A percentile compares a stretch with the other conserved stretches of the same genome.
These are phyloP conservation scores for Nudaria mundana DNA, from an alignment of 2,888 invertebrate genomes.

Conservation along the genomic window DNA sequence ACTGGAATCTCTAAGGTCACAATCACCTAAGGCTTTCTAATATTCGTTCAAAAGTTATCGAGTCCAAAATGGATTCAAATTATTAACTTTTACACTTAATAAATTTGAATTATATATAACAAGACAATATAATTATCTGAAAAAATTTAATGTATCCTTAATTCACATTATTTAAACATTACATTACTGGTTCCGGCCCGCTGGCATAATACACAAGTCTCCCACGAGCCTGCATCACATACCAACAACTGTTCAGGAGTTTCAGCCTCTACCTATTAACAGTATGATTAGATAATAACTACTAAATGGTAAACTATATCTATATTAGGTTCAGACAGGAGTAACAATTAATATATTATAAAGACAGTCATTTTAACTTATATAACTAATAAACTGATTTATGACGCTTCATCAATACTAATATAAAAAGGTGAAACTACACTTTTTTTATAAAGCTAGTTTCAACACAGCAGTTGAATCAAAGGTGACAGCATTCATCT, in stretches of 20 bases:
- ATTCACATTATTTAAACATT: constrained; percentile 67
- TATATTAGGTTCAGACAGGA: constrained; percentile 63
- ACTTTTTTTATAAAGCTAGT: too few species aligned
- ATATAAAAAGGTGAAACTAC: too few species aligned
- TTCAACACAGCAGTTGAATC: too few species aligned
- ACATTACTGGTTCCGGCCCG: constrained; percentile 75
- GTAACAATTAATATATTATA: constrained; percentile 33
- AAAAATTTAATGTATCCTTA: constrained; percentile 79
- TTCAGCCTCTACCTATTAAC: constrained; percentile 46
- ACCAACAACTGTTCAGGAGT: constrained; percentile 64
- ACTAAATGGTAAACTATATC: constrained; percentile 54
- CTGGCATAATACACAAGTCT: constrained; percentile 59
- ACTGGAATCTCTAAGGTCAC: constrained; percentile 52
- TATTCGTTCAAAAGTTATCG: constrained; percentile 64
- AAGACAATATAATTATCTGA: constrained; percentile 82
- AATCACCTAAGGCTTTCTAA: constrained; percentile 73
- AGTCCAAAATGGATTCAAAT: constrained; percentile 61
- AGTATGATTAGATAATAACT: constrained; percentile 51
- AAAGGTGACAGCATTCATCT: too few species aligned
- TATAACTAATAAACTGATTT: too few species aligned
- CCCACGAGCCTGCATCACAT: constrained; percentile 53
- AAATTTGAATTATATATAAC: constrained; percentile 81
- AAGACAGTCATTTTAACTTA: constrained; percentile 24
- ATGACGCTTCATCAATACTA: too few species aligned
- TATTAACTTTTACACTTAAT: constrained; percentile 64